A percentile compares a stretch with the other conserved stretches of the same genome.
phyloP scores from a whole-genome alignment of 2,113 vertebrate genomes.

The Anser cygnoides region DNA sequence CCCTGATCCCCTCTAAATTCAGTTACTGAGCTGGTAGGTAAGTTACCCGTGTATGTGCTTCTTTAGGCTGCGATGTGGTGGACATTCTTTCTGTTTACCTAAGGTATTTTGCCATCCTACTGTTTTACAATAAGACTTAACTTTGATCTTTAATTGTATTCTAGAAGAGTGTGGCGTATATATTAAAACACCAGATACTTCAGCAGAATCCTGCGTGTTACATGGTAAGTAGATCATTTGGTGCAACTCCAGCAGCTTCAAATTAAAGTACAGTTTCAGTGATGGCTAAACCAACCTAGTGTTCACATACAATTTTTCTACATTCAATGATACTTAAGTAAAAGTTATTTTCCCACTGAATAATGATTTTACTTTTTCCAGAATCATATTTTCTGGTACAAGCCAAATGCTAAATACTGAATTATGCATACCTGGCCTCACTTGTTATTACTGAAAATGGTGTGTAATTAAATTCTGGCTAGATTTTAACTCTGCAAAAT shows the following conservation, averaged over 20 bases:
- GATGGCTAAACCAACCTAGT: background rate
- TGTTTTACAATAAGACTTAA: background rate
- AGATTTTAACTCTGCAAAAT: background rate
- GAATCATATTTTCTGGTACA: background rate
- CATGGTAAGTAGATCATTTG: slow-evolving; percentile 64
- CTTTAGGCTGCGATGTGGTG: background rate
- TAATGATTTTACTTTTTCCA: background rate
- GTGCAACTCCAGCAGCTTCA: background rate
- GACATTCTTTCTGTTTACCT: background rate
- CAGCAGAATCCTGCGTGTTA: slow-evolving; percentile 55
- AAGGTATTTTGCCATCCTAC: background rate
- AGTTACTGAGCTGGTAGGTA: background rate
- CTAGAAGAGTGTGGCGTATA: slow-evolving; percentile 90
- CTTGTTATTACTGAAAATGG: background rate
- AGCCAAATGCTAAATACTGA: background rate
- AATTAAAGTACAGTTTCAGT: background rate
- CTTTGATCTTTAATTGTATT: slow-evolving; percentile 57
- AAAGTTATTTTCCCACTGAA: background rate
- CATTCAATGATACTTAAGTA: background rate
- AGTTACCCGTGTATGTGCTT: background rate
- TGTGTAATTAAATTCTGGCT: background rate
- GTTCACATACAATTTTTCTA: background rate
- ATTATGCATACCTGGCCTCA: background rate
- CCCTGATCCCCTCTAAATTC: background rate
- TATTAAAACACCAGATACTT: slow-evolving; percentile 83